Evolutionary conservation across 2,113 vertebrate genomes (phyloP).

Genomic region (Sinosuthora webbiana): DNA sequence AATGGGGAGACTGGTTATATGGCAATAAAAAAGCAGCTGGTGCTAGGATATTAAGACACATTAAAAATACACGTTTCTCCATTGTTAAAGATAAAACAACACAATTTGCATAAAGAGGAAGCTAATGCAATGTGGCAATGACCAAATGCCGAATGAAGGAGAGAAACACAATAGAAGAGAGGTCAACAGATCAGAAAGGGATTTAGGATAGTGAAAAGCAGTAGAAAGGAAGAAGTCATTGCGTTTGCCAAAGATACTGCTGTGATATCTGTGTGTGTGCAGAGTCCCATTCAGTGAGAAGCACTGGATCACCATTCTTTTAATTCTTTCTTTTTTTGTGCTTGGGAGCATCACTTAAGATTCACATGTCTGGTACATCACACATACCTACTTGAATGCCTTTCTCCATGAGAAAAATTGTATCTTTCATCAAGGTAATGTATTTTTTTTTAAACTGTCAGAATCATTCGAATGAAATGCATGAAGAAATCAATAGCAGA

Average conservation of each 20-base stretch:
- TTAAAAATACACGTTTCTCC: neutral
- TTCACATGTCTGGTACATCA: conserved; percentile 34
- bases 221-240: neutral
- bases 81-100: neutral
- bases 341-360: neutral
- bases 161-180: neutral
- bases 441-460: conserved; percentile 58
- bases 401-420: conserved; percentile 34
- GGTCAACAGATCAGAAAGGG: neutral
- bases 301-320: neutral
- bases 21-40: neutral
- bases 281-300: neutral
- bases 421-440: conserved; percentile 58
- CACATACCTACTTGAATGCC: conserved; percentile 27
- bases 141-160: neutral
- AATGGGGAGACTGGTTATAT: neutral
- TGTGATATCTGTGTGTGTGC: neutral
- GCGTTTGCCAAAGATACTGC: neutral
- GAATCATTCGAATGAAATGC: conserved; percentile 59
- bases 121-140: neutral
- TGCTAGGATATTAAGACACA: neutral
- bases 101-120: neutral
- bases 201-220: neutral
- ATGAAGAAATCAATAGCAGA: conserved; percentile 63
- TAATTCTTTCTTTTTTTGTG: neutral